These are phyloP conservation scores for Drosophila kohkoa DNA, from an alignment of 1,140 invertebrate species.

Conservation along the genomic window DNA sequence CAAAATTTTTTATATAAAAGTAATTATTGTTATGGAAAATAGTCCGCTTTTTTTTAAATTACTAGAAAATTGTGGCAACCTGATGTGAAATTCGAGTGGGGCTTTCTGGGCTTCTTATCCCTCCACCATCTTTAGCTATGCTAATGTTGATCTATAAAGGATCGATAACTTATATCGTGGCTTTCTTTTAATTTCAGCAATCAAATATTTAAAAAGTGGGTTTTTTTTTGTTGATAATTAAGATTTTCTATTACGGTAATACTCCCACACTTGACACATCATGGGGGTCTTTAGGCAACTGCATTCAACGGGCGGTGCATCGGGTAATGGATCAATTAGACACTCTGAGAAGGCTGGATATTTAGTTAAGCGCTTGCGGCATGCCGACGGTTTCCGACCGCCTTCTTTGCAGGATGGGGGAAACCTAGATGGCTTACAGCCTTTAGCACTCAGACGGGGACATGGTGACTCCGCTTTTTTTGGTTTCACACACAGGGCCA, in stretches of 20 bases:
- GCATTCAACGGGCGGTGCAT: constrained; percentile 48
- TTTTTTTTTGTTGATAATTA: constrained; percentile 23
- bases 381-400: background rate
- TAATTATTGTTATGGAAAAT: no score
- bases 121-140: no score
- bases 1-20: no score
- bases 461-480: constrained; percentile 4
- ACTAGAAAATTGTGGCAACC: no score
- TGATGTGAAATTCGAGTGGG: no score
- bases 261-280: constrained; percentile 70
- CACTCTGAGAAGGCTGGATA: constrained; percentile 70
- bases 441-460: constrained; percentile 16
- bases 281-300: constrained; percentile 42
- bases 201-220: no score
- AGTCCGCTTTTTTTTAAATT: no score
- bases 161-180: no score
- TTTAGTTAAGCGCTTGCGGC: constrained; percentile 53
- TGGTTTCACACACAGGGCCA: constrained; percentile 7
- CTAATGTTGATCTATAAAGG: no score
- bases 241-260: constrained; percentile 58
- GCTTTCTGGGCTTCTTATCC: no score
- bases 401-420: constrained; percentile 36
- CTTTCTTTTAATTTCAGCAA: no score
- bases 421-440: constrained; percentile 5
- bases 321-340: constrained; percentile 44